A percentile compares a stretch with the other conserved stretches of the same genome.
Conservation (phyloP, 2,888 invertebrate genomes). For the Ceramica pisi region DNA sequence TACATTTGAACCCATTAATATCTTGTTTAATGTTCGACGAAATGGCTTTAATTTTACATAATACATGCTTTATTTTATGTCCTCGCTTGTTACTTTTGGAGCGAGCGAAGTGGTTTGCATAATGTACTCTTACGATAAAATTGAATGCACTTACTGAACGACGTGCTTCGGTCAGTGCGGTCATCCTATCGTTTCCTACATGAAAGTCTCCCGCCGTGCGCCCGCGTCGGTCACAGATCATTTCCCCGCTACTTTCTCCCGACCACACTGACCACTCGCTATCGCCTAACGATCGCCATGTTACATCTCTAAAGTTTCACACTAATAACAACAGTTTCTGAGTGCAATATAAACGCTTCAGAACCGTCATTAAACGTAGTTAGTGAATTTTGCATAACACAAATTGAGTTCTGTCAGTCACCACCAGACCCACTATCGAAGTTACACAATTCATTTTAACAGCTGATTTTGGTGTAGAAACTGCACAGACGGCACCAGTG, state of each 20-base stretch:
- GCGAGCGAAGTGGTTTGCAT: constrained; percentile 17
- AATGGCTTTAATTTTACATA: constrained; percentile 24
- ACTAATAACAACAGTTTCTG: constrained; percentile 28
- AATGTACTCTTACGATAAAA: constrained; percentile 27
- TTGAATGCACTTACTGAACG: constrained; percentile 19
- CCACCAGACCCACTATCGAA: constrained; percentile 43
- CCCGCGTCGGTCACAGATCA: constrained; percentile 68
- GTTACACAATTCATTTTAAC: constrained; percentile 51
- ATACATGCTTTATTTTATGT: constrained; percentile 6
- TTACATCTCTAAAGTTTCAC: constrained; percentile 48
- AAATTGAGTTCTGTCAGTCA: constrained; percentile 41
- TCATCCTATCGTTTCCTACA: constrained; percentile 64
- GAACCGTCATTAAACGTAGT: constrained; percentile 35
- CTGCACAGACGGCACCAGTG: constrained; percentile 48
- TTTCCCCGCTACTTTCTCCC: constrained; percentile 72
- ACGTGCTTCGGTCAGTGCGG: constrained; percentile 34
- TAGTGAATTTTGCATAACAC: constrained; percentile 45
- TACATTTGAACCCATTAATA: constrained; percentile 6
- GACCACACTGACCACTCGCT: constrained; percentile 65
- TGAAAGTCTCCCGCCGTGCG: constrained; percentile 63
- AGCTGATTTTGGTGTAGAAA: constrained; percentile 53
- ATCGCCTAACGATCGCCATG: constrained; percentile 40
- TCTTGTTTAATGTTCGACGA: constrained; percentile 22
- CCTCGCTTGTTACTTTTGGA: constrained; percentile 20
- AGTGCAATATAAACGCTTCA: constrained; percentile 19